These are phyloP conservation scores for Silurus asotus DNA, from an alignment of 2,113 vertebrate species.

Conservation along the genomic window DNA sequence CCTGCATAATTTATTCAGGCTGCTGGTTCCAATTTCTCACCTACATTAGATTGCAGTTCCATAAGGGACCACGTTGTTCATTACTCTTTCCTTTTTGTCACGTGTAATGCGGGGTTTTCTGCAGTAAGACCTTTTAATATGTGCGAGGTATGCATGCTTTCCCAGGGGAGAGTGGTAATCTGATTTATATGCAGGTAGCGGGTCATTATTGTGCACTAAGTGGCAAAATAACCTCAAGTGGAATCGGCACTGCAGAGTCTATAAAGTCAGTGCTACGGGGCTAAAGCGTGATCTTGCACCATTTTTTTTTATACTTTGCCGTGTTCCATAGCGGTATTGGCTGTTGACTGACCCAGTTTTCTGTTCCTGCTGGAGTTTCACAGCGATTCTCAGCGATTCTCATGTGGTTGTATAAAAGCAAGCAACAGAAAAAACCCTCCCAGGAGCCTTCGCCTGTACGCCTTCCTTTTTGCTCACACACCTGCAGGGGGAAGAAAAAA, in stretches of 20 bases:
- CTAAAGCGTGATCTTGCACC: background rate
- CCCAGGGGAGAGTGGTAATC: constrained; percentile 55
- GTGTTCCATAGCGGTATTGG: constrained; percentile 21
- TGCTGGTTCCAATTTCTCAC: constrained; percentile 31
- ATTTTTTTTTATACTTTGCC: background rate
- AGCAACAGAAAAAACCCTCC: constrained; percentile 9
- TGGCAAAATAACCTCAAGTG: constrained; percentile 42
- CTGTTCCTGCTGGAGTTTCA: constrained; percentile 18
- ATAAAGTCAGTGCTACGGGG: constrained; percentile 17
- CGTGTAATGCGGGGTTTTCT: constrained; percentile 38
- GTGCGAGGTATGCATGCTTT: constrained; percentile 48
- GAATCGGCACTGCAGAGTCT: constrained; percentile 37
- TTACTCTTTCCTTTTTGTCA: constrained; percentile 42
- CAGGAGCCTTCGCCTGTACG: constrained; percentile 2
- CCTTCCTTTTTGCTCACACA: background rate
- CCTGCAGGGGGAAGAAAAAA: background rate
- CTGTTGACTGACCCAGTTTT: constrained; percentile 69
- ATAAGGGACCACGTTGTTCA: constrained; percentile 33
- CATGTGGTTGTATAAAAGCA: constrained; percentile 36
- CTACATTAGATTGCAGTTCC: constrained; percentile 32
- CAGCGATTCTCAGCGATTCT: constrained; percentile 47
- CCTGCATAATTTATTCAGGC: constrained; percentile 34
- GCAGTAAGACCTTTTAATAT: constrained; percentile 55
- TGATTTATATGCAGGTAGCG: constrained; percentile 63
- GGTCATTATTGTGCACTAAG: constrained; percentile 60